A percentile compares a stretch with the other conserved stretches of the same genome.
Evolutionary conservation across 53 echinoderm and acorn worm genomes (phyloP).

Genomic region (Zoroaster sp.): DNA sequence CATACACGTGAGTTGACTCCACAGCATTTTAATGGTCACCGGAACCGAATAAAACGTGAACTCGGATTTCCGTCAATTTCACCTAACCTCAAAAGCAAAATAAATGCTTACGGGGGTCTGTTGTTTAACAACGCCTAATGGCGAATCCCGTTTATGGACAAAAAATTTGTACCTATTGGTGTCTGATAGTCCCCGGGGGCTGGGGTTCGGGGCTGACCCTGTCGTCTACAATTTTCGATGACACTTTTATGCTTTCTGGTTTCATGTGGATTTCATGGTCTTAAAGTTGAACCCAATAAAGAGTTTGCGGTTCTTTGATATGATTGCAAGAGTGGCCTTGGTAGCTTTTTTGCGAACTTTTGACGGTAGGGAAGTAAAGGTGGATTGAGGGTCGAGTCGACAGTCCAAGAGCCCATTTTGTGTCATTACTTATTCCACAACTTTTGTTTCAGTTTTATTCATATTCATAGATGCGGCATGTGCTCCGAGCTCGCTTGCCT

Average conservation of each 20-base stretch:
- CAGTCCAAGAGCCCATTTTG: too few relatives aligned
- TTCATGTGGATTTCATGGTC: background rate
- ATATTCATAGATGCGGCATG: background rate
- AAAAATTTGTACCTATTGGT: slow-evolving; percentile 31
- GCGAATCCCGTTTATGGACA: slow-evolving; percentile 13
- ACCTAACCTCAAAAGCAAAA: background rate
- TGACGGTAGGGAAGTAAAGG: background rate
- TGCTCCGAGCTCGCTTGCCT: background rate
- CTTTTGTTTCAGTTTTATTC: background rate
- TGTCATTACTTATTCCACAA: too few relatives aligned
- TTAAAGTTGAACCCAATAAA: background rate
- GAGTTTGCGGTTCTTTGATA: background rate
- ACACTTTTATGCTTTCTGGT: background rate
- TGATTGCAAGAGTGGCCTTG: background rate
- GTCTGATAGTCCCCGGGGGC: slow-evolving; percentile 17
- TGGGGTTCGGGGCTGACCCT: background rate
- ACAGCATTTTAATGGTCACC: background rate
- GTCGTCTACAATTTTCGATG: slow-evolving; percentile 15
- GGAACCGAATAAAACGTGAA: background rate
- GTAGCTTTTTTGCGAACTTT: background rate
- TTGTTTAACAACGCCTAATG: slow-evolving; percentile 18
- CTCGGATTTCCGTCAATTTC: slow-evolving; percentile 38
- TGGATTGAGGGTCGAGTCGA: background rate
- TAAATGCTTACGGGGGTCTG: background rate
- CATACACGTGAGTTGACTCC: background rate